Evolutionary conservation across 2,888 invertebrate species (phyloP), one percentile per base, ranked within the genome.

Genomic region (Drosophila pseudotakahashii): DNA sequence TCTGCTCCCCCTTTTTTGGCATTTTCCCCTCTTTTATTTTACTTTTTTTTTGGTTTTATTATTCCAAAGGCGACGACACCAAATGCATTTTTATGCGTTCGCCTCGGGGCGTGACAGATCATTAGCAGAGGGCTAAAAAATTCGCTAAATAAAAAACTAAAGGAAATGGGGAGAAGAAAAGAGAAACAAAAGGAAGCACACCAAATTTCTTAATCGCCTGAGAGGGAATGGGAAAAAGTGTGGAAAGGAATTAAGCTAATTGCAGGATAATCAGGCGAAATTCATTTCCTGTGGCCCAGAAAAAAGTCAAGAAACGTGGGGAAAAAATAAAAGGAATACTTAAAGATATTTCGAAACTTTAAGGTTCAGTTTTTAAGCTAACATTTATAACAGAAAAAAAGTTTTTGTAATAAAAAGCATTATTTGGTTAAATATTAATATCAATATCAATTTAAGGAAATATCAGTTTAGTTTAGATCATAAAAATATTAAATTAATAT

Each of bases 61-160:
- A 23, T 42, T 63, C 52, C 39, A 51, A n/a, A 47, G 62, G 61
- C 36, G 59, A 58, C 61, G 53, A 73, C 61, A 66, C 62, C 62
- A 76, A 76, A 75, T 66, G 76, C 76, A 76, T 69, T 76, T 82
- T 74, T 70, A 73, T 80, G 81, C 51, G 54, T 64, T 71, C 60
- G 59, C 63, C 53, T 36, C 52, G 51, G 70, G 69, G 71, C 75
- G 74, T 67, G 61, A 53, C 72, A 62, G 59, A 63, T 75, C 75
- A 76, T 76, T 76, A 76, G 63, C 72, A 55, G 45, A 48, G 41
- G 42, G 44, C 39, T 44, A 51, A 51, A 45, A 42, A 68, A 50
- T 52, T 26, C 30, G 48, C 42, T 32, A 45, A 58, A 42, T 53
- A 14, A 53, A 64, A 48, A 53, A 47, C 36, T 19, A 19, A 34